Percentiles rank a stretch among this genome's conserved stretches.
Conservation (phyloP, 2,888 invertebrate genomes). For the Papilio elwesi region DNA sequence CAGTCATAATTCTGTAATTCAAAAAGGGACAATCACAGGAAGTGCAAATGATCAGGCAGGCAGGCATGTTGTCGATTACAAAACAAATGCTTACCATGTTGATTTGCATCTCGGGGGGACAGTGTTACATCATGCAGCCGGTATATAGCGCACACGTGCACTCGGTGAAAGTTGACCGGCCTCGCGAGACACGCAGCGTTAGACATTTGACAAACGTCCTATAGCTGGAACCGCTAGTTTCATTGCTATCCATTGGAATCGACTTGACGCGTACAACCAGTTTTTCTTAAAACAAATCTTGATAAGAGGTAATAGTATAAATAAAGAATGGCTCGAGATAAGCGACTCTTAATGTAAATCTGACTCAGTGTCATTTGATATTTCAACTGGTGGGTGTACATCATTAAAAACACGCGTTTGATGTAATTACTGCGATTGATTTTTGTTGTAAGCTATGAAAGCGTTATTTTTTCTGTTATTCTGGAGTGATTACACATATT, state of each 20-base stretch:
- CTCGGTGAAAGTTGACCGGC: conserved; percentile 70
- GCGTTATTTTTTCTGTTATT: too few relatives aligned
- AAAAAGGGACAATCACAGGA: conserved; percentile 4
- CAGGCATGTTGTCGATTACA: conserved; percentile 9
- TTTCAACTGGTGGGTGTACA: background rate
- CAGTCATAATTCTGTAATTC: background rate
- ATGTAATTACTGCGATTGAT: background rate
- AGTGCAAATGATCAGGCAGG: background rate
- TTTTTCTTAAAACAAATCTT: conserved; percentile 10
- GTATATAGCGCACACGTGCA: conserved; percentile 47
- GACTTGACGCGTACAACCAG: background rate
- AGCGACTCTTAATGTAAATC: background rate
- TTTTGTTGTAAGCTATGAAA: background rate
- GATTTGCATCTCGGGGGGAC: conserved; percentile 27
- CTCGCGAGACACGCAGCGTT: conserved; percentile 50
- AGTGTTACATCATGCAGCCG: conserved; percentile 44
- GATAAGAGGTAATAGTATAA: conserved; percentile 11
- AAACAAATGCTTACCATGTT: conserved; percentile 4
- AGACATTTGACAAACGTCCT: conserved; percentile 62
- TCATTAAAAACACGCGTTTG: background rate
- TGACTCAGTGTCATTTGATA: conserved; percentile 16
- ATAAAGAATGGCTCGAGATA: conserved; percentile 12
- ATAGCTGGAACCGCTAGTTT: conserved; percentile 49
- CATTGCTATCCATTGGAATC: conserved; percentile 16
- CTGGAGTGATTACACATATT: too few relatives aligned